Evolutionary conservation across 2,113 vertebrate genomes (phyloP).

Genomic region (Ophthalmolycus amberensis): DNA sequence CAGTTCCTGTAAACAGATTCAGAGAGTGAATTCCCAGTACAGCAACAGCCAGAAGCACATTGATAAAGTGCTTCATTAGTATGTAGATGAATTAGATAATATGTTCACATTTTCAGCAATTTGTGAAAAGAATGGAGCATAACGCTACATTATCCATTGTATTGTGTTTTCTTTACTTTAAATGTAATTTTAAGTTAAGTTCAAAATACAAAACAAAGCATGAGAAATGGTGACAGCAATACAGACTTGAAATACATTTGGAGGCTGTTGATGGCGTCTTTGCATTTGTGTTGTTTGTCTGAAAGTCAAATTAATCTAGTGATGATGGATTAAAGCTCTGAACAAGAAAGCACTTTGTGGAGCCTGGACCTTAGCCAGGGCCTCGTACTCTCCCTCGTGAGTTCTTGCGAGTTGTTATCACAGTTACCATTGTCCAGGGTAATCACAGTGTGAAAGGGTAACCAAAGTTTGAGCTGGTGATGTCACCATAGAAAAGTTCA

Average conservation of each 20-base stretch:
- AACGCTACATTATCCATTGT: background rate
- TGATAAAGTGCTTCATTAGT: constrained; percentile 18
- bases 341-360: constrained; percentile 25
- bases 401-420: constrained; percentile 33
- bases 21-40: constrained; percentile 13
- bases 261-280: background rate
- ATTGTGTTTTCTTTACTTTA: background rate
- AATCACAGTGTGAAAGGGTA: constrained; percentile 40
- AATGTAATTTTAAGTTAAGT: background rate
- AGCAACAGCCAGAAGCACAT: constrained; percentile 8
- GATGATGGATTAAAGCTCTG: constrained; percentile 7
- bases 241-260: constrained; percentile 2
- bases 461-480: constrained; percentile 42
- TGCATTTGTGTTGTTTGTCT: constrained; percentile 13
- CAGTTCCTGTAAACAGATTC: constrained; percentile 27
- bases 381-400: constrained; percentile 27
- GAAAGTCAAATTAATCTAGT: constrained; percentile 22
- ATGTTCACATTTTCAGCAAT: background rate
- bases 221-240: background rate
- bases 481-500: constrained; percentile 31
- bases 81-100: constrained; percentile 18
- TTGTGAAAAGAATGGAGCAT: background rate
- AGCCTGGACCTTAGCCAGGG: constrained; percentile 15
- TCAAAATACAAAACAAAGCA: constrained; percentile 1
- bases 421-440: constrained; percentile 34